These are phyloP conservation scores for Chromobotia macracanthus DNA, from an alignment of 2,797 vertebrate species.

Conservation along the genomic window DNA sequence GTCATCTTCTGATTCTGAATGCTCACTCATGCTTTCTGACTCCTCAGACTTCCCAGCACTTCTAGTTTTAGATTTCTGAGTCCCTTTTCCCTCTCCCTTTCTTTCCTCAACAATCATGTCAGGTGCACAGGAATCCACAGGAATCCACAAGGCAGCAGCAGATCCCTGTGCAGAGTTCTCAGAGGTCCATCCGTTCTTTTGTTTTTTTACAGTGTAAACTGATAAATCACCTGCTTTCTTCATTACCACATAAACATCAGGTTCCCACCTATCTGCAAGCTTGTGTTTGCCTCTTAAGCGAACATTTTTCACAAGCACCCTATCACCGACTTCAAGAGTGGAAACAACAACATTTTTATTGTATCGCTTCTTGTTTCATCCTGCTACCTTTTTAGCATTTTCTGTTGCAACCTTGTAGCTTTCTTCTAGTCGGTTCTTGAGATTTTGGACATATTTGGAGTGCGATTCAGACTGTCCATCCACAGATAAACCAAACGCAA, in stretches of 20 bases:
- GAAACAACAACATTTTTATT: not conserved
- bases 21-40: no score
- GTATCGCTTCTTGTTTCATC: not conserved
- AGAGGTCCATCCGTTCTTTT: not conserved
- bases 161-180: not conserved
- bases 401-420: not conserved
- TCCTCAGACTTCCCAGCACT: no score
- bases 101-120: no score
- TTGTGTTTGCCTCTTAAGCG: not conserved
- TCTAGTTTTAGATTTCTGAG: no score
- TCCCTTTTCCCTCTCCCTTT: no score
- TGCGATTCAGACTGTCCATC: not conserved
- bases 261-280: not conserved
- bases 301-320: not conserved
- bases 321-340: not conserved
- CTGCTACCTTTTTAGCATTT: not conserved
- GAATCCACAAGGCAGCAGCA: not conserved
- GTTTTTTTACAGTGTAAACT: not conserved
- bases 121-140: no score
- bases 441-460: not conserved
- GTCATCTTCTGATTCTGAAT: no score
- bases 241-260: not conserved
- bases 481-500: not conserved
- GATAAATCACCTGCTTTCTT: not conserved
- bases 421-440: not conserved